Evolutionary conservation across 2,888 invertebrate species (phyloP).

Genomic region (Magallana nippona): DNA sequence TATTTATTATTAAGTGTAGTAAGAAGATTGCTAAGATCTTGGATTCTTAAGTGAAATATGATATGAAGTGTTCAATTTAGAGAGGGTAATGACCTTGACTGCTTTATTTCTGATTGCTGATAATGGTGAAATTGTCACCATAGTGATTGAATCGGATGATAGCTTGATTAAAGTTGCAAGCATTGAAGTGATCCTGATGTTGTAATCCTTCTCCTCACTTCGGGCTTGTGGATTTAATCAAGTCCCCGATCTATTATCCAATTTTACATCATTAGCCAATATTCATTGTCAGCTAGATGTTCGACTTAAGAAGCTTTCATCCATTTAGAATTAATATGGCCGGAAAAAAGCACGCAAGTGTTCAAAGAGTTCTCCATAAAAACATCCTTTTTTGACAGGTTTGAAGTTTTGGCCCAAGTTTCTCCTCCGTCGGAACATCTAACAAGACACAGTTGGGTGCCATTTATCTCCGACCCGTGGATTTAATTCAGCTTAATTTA

Average conservation of each 20-base stretch:
- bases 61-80: not conserved
- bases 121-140: not conserved
- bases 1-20: not conserved
- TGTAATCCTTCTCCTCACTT: not conserved
- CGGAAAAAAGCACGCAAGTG: slow-evolving; percentile 4
- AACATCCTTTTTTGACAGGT: not conserved
- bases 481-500: slow-evolving; percentile 21
- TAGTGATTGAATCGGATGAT: not conserved
- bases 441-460: not conserved
- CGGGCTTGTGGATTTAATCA: not conserved
- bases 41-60: slow-evolving; percentile 6
- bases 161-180: slow-evolving; percentile 8
- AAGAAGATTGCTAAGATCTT: slow-evolving; percentile 4
- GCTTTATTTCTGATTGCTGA: not conserved
- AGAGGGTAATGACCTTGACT: not conserved
- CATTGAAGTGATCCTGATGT: not conserved
- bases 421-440: not conserved
- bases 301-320: slow-evolving; percentile 23
- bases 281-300: slow-evolving; percentile 15
- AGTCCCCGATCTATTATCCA: slow-evolving; percentile 2
- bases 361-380: not conserved
- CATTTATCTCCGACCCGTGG: not conserved
- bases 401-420: not conserved
- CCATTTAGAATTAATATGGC: not conserved
- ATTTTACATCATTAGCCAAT: slow-evolving; percentile 13